phyloP scores from a whole-genome alignment of 2,888 invertebrate genomes.

The Drosophila putrida region DNA sequence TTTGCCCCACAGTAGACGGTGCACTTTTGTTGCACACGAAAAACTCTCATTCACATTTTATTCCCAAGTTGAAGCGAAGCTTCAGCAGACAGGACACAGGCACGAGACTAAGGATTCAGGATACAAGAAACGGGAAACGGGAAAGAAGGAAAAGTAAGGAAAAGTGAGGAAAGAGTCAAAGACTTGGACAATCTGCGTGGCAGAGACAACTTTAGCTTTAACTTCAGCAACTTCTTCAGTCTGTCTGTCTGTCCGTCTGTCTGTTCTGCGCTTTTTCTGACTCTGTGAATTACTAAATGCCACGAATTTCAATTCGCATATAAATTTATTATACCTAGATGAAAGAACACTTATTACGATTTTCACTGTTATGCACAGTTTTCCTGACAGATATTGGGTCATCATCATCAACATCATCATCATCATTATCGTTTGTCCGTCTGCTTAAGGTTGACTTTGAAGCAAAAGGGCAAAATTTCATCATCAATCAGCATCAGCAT shows the following conservation, averaged over 20 bases:
- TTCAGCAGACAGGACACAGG: slow-evolving; percentile 5
- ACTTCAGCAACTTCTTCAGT: background rate
- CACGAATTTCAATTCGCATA: slow-evolving; percentile 12
- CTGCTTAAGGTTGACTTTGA: slow-evolving; percentile 5
- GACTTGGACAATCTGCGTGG: background rate
- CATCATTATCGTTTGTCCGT: background rate
- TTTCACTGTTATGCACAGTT: slow-evolving; percentile 23
- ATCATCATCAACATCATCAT: background rate
- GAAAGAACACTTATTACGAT: slow-evolving; percentile 8
- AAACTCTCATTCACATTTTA: slow-evolving; percentile 38
- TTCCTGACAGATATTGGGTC: slow-evolving; percentile 17
- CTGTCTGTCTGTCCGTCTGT: background rate
- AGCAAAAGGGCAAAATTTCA: slow-evolving; percentile 5
- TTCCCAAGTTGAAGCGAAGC: slow-evolving; percentile 15
- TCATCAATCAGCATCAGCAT: slow-evolving; percentile 34
- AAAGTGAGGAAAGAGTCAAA: slow-evolving; percentile 7
- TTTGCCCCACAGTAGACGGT: slow-evolving; percentile 3
- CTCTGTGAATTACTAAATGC: slow-evolving; percentile 4
- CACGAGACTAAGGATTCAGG: slow-evolving; percentile 1
- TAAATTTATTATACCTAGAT: slow-evolving; percentile 21
- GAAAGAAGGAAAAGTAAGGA: background rate
- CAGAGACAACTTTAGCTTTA: slow-evolving; percentile 6
- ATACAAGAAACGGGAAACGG: background rate
- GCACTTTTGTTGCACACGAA: slow-evolving; percentile 25
- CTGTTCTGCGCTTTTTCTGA: background rate